Evolutionary conservation across 2,113 vertebrate genomes (phyloP).

Genomic region (Actenoides lindsayi): DNA sequence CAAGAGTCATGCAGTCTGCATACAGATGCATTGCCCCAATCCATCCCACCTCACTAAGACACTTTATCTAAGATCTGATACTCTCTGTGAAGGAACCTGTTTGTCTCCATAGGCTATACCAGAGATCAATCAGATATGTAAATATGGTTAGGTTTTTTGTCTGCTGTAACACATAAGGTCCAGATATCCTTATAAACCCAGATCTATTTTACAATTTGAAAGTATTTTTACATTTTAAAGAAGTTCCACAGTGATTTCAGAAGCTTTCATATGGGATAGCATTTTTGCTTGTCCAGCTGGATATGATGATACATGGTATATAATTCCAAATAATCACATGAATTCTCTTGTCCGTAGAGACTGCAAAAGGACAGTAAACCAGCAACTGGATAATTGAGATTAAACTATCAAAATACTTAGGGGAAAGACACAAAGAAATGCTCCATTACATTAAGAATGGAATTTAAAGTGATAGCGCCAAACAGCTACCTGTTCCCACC

Average conservation of each 20-base stretch:
- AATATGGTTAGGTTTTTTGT: neutral
- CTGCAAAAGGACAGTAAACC: neutral
- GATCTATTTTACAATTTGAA: neutral
- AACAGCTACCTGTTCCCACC: neutral
- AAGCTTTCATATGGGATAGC: neutral
- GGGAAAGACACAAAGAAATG: neutral
- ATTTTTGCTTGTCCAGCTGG: neutral
- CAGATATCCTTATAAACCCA: neutral
- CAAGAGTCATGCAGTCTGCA: neutral
- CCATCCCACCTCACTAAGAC: neutral
- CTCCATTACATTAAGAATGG: neutral
- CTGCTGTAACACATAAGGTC: neutral
- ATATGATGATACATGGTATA: neutral
- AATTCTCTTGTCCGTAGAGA: neutral
- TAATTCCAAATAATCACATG: neutral
- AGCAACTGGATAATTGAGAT: neutral
- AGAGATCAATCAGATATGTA: neutral
- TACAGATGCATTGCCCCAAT: neutral
- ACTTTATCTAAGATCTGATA: neutral
- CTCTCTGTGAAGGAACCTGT: accelerated
- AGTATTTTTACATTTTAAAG: neutral
- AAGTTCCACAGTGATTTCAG: neutral
- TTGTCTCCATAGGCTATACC: neutral
- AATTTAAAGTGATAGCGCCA: neutral
- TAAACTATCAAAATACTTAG: neutral